These are phyloP conservation scores for Furcifer pardalis DNA, from an alignment of 2,797 vertebrate species.

Conservation along the genomic window DNA sequence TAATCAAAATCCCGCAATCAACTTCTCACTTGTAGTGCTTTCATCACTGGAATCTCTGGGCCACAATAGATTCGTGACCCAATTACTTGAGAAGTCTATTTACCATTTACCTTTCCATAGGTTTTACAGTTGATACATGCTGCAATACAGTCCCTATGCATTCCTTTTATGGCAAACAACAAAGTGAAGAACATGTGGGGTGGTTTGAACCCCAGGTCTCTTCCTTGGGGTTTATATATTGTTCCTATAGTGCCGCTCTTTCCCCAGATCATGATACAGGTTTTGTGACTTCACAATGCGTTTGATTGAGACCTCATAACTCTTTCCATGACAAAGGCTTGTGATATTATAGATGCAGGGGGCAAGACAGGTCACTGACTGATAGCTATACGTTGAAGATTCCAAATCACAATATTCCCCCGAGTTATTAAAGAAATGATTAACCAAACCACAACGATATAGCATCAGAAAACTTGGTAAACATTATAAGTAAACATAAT, in stretches of 20 bases:
- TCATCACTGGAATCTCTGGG: conserved; percentile 20
- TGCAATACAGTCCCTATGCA: conserved; percentile 43
- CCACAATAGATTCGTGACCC: conserved; percentile 13
- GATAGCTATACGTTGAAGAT: conserved; percentile 70
- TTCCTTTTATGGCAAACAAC: conserved; percentile 59
- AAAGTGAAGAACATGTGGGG: conserved; percentile 42
- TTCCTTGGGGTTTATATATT: conserved; percentile 46
- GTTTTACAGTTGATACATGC: conserved; percentile 35
- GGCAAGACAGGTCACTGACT: conserved; percentile 73
- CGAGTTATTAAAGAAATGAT: conserved; percentile 71
- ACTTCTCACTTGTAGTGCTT: conserved; percentile 29
- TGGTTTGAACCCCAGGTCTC: conserved; percentile 37
- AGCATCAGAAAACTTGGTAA: conserved; percentile 60
- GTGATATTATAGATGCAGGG: conserved; percentile 67
- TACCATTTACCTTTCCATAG: conserved; percentile 32
- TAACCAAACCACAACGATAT: conserved; percentile 66
- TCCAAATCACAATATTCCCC: conserved; percentile 62
- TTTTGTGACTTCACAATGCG: conserved; percentile 71
- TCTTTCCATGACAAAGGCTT: conserved; percentile 75
- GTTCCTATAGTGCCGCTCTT: conserved; percentile 50
- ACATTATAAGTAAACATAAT: conserved; percentile 74
- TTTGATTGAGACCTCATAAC: conserved; percentile 74
- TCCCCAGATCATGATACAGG: conserved; percentile 66
- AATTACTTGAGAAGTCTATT: conserved; percentile 46
- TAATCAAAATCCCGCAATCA: conserved; percentile 46